phyloP scores from a whole-genome alignment of 2,113 vertebrate genomes.

The Peromyscus californicus region DNA sequence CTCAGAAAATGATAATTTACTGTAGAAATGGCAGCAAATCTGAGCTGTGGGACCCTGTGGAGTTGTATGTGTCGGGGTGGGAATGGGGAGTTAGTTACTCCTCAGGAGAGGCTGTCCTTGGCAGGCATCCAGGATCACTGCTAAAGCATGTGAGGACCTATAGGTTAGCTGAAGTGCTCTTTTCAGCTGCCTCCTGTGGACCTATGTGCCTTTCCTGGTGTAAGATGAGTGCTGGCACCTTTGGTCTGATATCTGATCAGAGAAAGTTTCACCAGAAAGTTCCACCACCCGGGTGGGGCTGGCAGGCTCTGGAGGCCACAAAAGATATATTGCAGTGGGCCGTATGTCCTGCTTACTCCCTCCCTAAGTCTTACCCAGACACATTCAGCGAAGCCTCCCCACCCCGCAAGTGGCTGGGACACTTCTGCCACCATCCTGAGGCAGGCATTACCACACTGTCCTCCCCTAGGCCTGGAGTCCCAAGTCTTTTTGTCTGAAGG shows the following conservation, averaged over 20 bases:
- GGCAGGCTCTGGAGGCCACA: background rate
- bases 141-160: background rate
- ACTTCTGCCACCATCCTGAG: background rate
- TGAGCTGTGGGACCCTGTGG: background rate
- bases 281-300: background rate
- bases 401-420: background rate
- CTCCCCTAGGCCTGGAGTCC: too few species aligned
- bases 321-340: accelerated
- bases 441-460: background rate
- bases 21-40: background rate
- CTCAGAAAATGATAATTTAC: background rate
- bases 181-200: background rate
- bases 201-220: background rate
- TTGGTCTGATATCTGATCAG: background rate
- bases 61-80: background rate
- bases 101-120: background rate
- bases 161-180: background rate
- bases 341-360: accelerated
- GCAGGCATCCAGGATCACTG: background rate
- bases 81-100: too few species aligned
- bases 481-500: too few species aligned
- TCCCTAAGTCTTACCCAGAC: background rate
- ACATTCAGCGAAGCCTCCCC: background rate
- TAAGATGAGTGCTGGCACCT: background rate
- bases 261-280: background rate